phyloP scores from a whole-genome alignment of 2,113 vertebrate genomes.

The Dendrocopos noguchii region DNA sequence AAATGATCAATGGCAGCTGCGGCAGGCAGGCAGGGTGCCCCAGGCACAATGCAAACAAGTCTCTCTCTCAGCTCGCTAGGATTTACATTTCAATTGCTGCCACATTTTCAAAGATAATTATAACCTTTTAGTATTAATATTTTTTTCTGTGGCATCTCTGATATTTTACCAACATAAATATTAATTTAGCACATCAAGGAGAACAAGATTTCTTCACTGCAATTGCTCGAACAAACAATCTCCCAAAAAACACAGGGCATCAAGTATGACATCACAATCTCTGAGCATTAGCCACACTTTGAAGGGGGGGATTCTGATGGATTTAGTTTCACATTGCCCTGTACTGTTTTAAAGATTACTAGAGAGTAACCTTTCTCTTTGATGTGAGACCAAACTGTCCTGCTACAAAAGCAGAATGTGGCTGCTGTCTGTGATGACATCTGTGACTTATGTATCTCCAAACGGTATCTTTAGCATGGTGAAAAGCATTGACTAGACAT shows the following conservation, averaged over 20 bases:
- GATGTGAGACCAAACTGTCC: background rate
- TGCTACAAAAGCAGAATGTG: background rate
- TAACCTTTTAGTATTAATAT: constrained; percentile 79
- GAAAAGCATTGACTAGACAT: constrained; percentile 44
- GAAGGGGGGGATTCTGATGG: background rate
- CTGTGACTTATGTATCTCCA: background rate
- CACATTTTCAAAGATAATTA: constrained; percentile 79
- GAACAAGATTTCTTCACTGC: constrained; percentile 33
- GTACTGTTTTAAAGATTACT: constrained; percentile 10
- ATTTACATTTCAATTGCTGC: constrained; percentile 83
- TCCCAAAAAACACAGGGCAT: constrained; percentile 25
- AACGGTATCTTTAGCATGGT: background rate
- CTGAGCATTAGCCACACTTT: background rate
- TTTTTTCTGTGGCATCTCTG: constrained; percentile 69
- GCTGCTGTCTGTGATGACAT: constrained; percentile 27
- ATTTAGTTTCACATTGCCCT: background rate
- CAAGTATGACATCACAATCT: constrained; percentile 5
- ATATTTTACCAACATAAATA: constrained; percentile 81
- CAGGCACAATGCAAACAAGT: constrained; percentile 69
- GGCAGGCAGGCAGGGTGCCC: constrained; percentile 67
- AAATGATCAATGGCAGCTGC: constrained; percentile 78
- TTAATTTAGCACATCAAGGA: constrained; percentile 76
- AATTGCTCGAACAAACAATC: background rate
- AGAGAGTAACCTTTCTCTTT: constrained; percentile 24
- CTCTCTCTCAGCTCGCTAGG: constrained; percentile 47